phyloP scores from a whole-genome alignment of 1,140 invertebrate genomes.

The Lepidotrigona ventralis region DNA sequence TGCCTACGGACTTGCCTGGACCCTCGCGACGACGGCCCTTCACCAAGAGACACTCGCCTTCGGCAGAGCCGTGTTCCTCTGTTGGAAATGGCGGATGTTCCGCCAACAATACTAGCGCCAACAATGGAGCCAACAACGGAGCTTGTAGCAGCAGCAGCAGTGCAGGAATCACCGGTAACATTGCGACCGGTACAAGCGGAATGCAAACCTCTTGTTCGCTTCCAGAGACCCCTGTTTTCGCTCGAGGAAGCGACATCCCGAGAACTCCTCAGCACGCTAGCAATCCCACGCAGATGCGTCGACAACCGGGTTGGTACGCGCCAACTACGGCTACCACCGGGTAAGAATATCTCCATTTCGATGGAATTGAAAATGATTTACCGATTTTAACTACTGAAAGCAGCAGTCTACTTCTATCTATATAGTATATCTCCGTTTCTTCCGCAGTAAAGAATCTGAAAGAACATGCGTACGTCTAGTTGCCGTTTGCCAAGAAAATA shows the following conservation, averaged over 20 bases:
- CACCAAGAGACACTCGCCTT: slow-evolving; percentile 79
- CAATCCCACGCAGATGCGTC: slow-evolving; percentile 74
- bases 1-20: slow-evolving; percentile 85
- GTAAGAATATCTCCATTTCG: slow-evolving; percentile 55
- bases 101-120: slow-evolving; percentile 61
- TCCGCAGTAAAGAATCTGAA: not conserved
- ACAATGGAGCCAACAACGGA: slow-evolving; percentile 75
- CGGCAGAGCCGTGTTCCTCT: slow-evolving; percentile 78
- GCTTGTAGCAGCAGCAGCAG: slow-evolving; percentile 76
- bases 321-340: slow-evolving; percentile 77
- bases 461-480: too few relatives aligned
- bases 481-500: not conserved
- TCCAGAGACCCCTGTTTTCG: slow-evolving; percentile 91
- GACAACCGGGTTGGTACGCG: slow-evolving; percentile 78
- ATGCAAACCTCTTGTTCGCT: slow-evolving; percentile 90
- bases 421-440: too few relatives aligned
- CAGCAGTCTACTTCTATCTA: too few relatives aligned
- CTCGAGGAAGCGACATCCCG: slow-evolving; percentile 88
- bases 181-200: slow-evolving; percentile 71
- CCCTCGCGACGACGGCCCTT: slow-evolving; percentile 78
- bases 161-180: slow-evolving; percentile 73
- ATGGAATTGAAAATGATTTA: not conserved
- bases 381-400: not conserved
- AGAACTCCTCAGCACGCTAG: slow-evolving; percentile 84
- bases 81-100: slow-evolving; percentile 75